These are phyloP conservation scores for Neoseiulus cucumeris DNA, from an alignment of 1,140 invertebrate genomes.

Conservation along the genomic window DNA sequence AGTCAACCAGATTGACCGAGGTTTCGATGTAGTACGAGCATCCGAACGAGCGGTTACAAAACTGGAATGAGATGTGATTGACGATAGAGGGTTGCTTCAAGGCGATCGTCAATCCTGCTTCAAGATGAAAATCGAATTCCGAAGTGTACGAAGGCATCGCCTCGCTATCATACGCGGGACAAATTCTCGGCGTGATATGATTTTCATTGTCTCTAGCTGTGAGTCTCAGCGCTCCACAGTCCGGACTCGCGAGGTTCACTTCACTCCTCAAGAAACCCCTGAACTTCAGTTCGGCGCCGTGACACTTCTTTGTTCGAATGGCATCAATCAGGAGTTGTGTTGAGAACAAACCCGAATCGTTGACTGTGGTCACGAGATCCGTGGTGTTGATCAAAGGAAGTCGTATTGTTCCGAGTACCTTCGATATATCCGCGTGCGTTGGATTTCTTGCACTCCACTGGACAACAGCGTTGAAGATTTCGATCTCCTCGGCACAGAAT, in stretches of 20 bases:
- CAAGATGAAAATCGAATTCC: too few species aligned
- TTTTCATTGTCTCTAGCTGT: slow-evolving; percentile 64
- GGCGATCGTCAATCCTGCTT: too few species aligned
- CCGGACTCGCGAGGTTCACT: slow-evolving; percentile 82
- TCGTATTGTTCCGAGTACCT: slow-evolving; percentile 38
- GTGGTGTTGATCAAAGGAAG: slow-evolving; percentile 65
- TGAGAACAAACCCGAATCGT: slow-evolving; percentile 59
- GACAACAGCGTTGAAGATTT: slow-evolving; percentile 74
- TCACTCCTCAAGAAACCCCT: slow-evolving; percentile 44
- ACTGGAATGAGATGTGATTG: slow-evolving; percentile 72
- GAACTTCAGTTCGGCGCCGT: slow-evolving; percentile 55
- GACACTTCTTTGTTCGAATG: slow-evolving; percentile 50
- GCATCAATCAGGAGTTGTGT: slow-evolving; percentile 82
- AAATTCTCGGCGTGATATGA: slow-evolving; percentile 60
- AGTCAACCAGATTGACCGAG: slow-evolving; percentile 85
- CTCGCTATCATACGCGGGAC: too few species aligned
- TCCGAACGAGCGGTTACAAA: slow-evolving; percentile 67
- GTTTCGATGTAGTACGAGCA: slow-evolving; percentile 94
- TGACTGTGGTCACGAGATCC: slow-evolving; percentile 65
- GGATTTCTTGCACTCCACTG: slow-evolving; percentile 40
- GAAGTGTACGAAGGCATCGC: too few species aligned
- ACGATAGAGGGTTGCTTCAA: too few species aligned
- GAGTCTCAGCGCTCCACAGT: too few species aligned
- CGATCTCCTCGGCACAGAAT: slow-evolving; percentile 82
- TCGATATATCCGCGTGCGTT: slow-evolving; percentile 9